A percentile compares a stretch with the other conserved stretches of the same genome.
Evolutionary conservation across 2,113 vertebrate species (phyloP).

Genomic region (Bolborhynchus lineola): DNA sequence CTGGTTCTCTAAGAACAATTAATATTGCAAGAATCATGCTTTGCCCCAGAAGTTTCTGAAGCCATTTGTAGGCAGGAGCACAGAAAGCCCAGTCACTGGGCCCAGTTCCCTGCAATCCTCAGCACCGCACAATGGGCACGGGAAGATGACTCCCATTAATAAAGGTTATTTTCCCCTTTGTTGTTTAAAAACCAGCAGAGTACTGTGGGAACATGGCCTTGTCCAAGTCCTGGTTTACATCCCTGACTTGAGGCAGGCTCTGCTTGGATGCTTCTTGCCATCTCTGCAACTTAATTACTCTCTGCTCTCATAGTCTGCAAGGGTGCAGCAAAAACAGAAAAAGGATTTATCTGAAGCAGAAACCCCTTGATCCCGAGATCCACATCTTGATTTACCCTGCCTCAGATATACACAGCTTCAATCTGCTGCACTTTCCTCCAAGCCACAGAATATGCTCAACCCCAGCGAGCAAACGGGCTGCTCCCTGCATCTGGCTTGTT

Average conservation of each 20-base stretch:
- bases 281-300: background rate
- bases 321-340: background rate
- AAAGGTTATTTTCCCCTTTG: background rate
- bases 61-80: background rate
- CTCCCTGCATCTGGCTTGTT: background rate
- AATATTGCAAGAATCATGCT: background rate
- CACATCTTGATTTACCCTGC: background rate
- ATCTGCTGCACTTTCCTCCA: background rate
- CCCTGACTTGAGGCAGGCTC: background rate
- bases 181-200: background rate
- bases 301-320: background rate
- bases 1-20: background rate
- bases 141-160: background rate
- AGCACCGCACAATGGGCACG: fast-evolving
- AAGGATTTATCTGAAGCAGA: background rate
- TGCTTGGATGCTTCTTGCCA: background rate
- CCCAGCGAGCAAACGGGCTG: background rate
- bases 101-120: background rate
- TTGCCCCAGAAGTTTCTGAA: background rate
- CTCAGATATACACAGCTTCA: background rate
- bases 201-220: background rate
- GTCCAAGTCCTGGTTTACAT: background rate
- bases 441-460: background rate
- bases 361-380: background rate
- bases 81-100: background rate